Evolutionary conservation across 2,888 invertebrate species (phyloP), one percentile per base, ranked within the genome.

Genomic region (Zele albiditarsus): DNA sequence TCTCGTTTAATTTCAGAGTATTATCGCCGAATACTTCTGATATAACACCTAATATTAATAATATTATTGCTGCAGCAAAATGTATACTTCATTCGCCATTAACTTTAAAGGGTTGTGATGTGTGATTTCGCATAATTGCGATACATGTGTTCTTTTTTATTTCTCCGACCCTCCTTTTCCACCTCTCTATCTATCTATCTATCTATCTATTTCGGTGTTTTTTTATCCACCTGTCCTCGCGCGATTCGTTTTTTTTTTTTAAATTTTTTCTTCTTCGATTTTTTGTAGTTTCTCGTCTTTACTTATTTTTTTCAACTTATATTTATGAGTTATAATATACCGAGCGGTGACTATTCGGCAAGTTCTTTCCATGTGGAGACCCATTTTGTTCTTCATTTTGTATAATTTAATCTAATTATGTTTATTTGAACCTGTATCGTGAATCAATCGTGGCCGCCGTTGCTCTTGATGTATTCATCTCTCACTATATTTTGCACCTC

Each of bases 1-100:
- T 38, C 67, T 75, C 72, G 31, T 58, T 75, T 58, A 31, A 23
- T 53, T 53, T 73, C 73, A 63, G 74, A 75, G 53, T 75, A 31
- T 73, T 77, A 69, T 70, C 38, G 60, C 68, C 42, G 69, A 63
- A 66, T 75, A 77, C 73, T 77, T 75, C 71, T 77, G 73, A 73
- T 82, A 80, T 86, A 86, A 86, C 83, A 85, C 81, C 83, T 85
- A 46, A 85, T 82, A 80, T 82, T 82, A 85, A 82, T 87, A 83
- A 84, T 88, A 86, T 90, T 91, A 91, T 91, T 91, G 91, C 91
- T 91, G 90, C 90, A 89, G 90, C 90, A 90, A 90, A 83, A 82
- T 84, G 78, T 82, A 77, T 79, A 76, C 79, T 71, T 76, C 76
- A 77, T 78, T 82, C 75, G 76, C 77, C 73, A 74, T 80, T 76